phyloP scores from a whole-genome alignment of 92 coral and sea anemone species.

The Muricea muricata region DNA sequence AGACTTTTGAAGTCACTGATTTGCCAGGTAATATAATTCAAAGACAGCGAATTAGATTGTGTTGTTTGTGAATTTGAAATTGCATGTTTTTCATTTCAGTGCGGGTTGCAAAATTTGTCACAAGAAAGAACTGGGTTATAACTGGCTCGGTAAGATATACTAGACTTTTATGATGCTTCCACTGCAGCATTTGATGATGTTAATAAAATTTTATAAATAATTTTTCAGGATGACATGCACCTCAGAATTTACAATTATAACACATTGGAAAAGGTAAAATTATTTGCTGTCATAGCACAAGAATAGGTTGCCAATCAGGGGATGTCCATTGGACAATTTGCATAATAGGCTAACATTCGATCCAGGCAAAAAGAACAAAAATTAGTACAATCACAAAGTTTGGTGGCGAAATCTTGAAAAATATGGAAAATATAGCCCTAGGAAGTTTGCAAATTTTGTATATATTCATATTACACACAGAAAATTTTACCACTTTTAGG shows the following conservation, averaged over 20 bases:
- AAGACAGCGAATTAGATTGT: too few species aligned
- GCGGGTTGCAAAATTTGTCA: slow-evolving; percentile 90
- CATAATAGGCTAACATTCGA: too few species aligned
- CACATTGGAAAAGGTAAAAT: slow-evolving; percentile 88
- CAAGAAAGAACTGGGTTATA: slow-evolving; percentile 97
- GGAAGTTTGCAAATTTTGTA: too few species aligned
- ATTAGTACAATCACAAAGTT: too few species aligned
- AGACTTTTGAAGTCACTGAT: slow-evolving; percentile 99
- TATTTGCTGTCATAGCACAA: too few species aligned
- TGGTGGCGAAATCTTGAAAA: too few species aligned
- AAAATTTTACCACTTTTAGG: too few species aligned
- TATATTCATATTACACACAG: too few species aligned
- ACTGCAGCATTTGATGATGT: not conserved
- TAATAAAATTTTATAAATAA: not conserved
- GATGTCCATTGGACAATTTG: too few species aligned
- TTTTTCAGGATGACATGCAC: slow-evolving; percentile 94
- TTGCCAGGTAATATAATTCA: slow-evolving; percentile 80
- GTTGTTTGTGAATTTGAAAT: not conserved
- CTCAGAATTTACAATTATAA: slow-evolving; percentile 92
- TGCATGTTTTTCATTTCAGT: slow-evolving; percentile 55
- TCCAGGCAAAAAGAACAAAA: too few species aligned
- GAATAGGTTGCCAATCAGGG: too few species aligned
- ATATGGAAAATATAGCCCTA: too few species aligned
- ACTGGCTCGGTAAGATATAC: slow-evolving; percentile 93
- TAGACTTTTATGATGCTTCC: not conserved